phyloP scores from a whole-genome alignment of 92 coral and sea anemone genomes.

The Meandrina meandrites region DNA sequence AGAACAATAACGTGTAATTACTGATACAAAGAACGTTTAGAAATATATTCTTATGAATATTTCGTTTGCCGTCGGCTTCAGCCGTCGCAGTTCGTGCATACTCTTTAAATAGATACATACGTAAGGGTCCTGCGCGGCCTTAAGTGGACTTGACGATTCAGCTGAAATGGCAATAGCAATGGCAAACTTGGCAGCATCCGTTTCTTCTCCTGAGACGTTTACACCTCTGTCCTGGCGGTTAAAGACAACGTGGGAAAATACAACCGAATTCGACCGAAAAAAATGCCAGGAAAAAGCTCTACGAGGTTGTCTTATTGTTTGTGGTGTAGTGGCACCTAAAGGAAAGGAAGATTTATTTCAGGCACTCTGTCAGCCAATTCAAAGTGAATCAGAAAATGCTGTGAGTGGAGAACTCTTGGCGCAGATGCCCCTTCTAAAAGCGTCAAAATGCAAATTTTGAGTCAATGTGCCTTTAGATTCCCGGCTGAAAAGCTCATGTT shows the following conservation, averaged over 20 bases:
- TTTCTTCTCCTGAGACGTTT: conserved; percentile 31
- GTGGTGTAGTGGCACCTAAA: conserved; percentile 70
- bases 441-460: conserved; percentile 64
- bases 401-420: conserved; percentile 43
- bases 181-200: conserved; percentile 22
- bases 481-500: conserved; percentile 44
- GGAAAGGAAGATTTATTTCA: conserved; percentile 60
- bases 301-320: conserved; percentile 58
- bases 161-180: conserved; percentile 30
- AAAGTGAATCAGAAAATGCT: conserved; percentile 2
- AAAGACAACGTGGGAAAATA: conserved; percentile 44
- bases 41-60: too few species aligned
- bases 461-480: conserved; percentile 58
- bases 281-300: conserved; percentile 49
- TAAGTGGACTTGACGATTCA: conserved; percentile 14
- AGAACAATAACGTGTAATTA: too few species aligned
- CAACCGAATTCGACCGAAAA: conserved; percentile 41
- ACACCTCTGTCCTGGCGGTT: conserved; percentile 41
- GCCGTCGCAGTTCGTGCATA: too few species aligned
- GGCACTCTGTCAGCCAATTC: conserved; percentile 29
- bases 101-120: too few species aligned
- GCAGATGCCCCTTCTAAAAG: conserved; percentile 62
- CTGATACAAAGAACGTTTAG: too few species aligned
- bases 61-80: too few species aligned
- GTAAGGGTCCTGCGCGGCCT: too few species aligned